Evolutionary conservation across 1,140 invertebrate species (phyloP).

Genomic region (Habropoda laboriosa): DNA sequence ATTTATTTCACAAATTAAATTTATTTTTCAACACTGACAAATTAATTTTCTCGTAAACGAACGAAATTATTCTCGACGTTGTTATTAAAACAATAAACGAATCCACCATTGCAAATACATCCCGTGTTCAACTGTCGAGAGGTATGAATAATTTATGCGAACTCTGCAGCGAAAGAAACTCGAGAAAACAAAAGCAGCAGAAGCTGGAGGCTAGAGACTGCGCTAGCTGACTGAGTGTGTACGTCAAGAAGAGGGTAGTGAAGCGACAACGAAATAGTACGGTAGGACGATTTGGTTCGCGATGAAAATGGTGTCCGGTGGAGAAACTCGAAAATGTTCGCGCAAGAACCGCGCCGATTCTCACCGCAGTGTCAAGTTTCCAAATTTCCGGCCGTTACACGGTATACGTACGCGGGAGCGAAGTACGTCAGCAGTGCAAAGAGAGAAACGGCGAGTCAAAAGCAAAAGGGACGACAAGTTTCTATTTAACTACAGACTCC

Average conservation of each 20-base stretch:
- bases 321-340: slow-evolving; percentile 59
- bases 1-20: no score
- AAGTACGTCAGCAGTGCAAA: slow-evolving; percentile 1
- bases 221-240: neutral
- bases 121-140: neutral
- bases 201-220: neutral
- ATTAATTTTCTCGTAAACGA: no score
- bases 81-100: neutral
- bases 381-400: slow-evolving; percentile 67
- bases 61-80: no score
- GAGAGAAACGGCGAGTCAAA: slow-evolving; percentile 33
- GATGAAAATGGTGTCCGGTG: slow-evolving; percentile 51
- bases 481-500: slow-evolving; percentile 61
- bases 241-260: slow-evolving; percentile 15
- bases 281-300: slow-evolving; percentile 54
- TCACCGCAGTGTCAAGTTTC: slow-evolving; percentile 64
- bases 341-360: slow-evolving; percentile 54
- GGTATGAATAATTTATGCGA: slow-evolving; percentile 12
- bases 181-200: neutral
- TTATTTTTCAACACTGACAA: no score
- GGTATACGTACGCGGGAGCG: slow-evolving; percentile 31
- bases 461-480: slow-evolving; percentile 63
- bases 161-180: slow-evolving; percentile 2
- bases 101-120: neutral
- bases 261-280: slow-evolving; percentile 38